Conservation (phyloP, 2,888 invertebrate genomes). For the Ormyrus labotus region DNA sequence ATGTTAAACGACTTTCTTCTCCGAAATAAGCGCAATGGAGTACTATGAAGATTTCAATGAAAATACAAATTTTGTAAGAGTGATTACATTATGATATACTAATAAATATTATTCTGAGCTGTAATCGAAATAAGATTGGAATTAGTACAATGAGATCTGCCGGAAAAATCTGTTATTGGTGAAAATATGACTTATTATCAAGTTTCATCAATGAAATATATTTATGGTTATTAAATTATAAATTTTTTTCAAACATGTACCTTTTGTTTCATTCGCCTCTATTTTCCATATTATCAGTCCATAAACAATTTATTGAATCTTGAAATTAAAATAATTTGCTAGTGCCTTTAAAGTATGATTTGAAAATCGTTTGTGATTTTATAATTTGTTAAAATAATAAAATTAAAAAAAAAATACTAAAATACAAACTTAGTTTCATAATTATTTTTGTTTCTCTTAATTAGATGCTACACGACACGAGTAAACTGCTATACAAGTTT, state of each 20-base stretch:
- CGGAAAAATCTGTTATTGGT: conserved; percentile 8
- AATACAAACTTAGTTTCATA: no score
- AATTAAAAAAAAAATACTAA: not conserved
- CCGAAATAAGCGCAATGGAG: conserved; percentile 3
- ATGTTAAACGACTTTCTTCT: not conserved
- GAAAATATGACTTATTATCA: conserved; percentile 42
- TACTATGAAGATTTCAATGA: not conserved
- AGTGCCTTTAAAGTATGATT: no score
- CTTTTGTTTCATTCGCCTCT: not conserved
- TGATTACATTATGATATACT: not conserved
- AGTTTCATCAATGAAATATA: conserved; percentile 43
- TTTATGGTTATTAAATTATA: conserved; percentile 50
- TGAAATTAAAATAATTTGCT: no score
- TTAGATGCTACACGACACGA: no score
- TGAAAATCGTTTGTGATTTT: no score
- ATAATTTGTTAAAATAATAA: no score
- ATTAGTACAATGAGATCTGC: conserved; percentile 6
- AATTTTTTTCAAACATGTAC: conserved; percentile 10
- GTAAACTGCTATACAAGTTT: no score
- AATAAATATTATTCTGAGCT: conserved; percentile 2
- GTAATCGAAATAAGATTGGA: not conserved
- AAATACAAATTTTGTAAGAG: not conserved
- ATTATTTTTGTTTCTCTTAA: not conserved
- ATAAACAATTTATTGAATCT: no score
- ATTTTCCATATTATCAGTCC: no score